These are phyloP conservation scores for Sialis fuliginosa DNA, from an alignment of 2,888 invertebrate species.

Conservation along the genomic window DNA sequence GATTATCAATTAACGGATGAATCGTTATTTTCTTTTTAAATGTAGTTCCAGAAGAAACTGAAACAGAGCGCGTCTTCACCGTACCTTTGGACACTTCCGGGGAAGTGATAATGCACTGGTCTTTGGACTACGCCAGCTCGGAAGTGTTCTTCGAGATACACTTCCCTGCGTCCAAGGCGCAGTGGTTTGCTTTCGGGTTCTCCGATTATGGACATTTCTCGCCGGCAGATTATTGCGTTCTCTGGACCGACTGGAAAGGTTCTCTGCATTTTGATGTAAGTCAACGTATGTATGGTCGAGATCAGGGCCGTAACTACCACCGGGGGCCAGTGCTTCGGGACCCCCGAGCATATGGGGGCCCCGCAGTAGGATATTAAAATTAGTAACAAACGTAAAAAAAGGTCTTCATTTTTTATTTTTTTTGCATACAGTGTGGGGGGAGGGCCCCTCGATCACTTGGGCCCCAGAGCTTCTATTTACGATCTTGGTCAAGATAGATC, in stretches of 20 bases:
- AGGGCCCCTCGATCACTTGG: too few relatives aligned
- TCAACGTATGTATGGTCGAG: background rate
- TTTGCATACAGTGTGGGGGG: too few relatives aligned
- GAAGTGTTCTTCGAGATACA: slow-evolving; percentile 31
- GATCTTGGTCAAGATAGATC: slow-evolving; percentile 5
- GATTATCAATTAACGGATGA: too few relatives aligned
- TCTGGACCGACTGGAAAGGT: slow-evolving; percentile 56
- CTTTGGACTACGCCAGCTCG: slow-evolving; percentile 24
- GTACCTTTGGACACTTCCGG: slow-evolving; percentile 24
- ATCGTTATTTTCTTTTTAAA: background rate
- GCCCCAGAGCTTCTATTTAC: too few relatives aligned
- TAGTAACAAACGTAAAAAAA: too few relatives aligned
- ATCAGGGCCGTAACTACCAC: too few relatives aligned
- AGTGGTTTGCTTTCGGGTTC: slow-evolving; percentile 76
- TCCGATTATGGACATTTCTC: slow-evolving; percentile 59
- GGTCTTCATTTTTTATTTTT: too few relatives aligned
- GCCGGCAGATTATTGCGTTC: slow-evolving; percentile 64
- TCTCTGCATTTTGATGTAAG: slow-evolving; percentile 35
- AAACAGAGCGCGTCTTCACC: slow-evolving; percentile 14
- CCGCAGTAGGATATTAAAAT: too few relatives aligned
- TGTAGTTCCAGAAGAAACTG: slow-evolving; percentile 4
- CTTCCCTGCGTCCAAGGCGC: slow-evolving; percentile 27
- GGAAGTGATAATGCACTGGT: slow-evolving; percentile 27
- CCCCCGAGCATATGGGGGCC: too few relatives aligned
- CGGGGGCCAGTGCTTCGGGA: too few relatives aligned